Conservation (phyloP, 1,140 invertebrate species). For the Calliopsis andreniformis region DNA sequence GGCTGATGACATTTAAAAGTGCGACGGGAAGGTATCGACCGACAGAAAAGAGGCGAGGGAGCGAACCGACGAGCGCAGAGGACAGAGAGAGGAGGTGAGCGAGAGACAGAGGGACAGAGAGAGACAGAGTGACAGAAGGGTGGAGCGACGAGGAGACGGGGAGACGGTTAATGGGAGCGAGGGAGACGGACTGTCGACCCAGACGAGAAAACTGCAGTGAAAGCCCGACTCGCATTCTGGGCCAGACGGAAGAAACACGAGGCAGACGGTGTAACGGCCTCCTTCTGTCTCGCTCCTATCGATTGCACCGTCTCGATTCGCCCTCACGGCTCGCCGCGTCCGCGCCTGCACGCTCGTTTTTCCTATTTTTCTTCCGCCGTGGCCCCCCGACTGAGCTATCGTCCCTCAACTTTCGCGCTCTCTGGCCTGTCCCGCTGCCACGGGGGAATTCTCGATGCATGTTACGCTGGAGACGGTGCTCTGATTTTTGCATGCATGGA, state of each 20-base stretch:
- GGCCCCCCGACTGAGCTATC: background rate
- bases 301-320: slow-evolving; percentile 27
- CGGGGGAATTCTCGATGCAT: slow-evolving; percentile 20
- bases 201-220: slow-evolving; percentile 73
- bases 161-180: slow-evolving; percentile 21
- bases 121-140: background rate
- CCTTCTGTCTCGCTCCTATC: slow-evolving; percentile 42
- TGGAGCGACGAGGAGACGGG: background rate
- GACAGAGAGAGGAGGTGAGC: background rate
- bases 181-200: slow-evolving; percentile 59
- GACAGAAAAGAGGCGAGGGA: slow-evolving; percentile 41
- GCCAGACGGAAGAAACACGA: slow-evolving; percentile 72
- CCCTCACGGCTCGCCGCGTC: slow-evolving; percentile 31
- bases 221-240: slow-evolving; percentile 71
- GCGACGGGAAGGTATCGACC: slow-evolving; percentile 66
- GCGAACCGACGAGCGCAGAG: slow-evolving; percentile 6
- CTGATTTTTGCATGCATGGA: background rate
- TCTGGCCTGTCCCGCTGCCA: too few species aligned
- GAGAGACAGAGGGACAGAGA: slow-evolving; percentile 2
- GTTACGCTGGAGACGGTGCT: slow-evolving; percentile 14
- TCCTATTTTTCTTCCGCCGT: slow-evolving; percentile 37
- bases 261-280: slow-evolving; percentile 68
- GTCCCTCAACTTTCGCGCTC: slow-evolving; percentile 33
- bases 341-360: slow-evolving; percentile 38
- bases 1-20: slow-evolving; percentile 72